Percentiles rank a stretch among this genome's conserved stretches.
Evolutionary conservation across 2,113 vertebrate species (phyloP).

Genomic region (Columba janthina): DNA sequence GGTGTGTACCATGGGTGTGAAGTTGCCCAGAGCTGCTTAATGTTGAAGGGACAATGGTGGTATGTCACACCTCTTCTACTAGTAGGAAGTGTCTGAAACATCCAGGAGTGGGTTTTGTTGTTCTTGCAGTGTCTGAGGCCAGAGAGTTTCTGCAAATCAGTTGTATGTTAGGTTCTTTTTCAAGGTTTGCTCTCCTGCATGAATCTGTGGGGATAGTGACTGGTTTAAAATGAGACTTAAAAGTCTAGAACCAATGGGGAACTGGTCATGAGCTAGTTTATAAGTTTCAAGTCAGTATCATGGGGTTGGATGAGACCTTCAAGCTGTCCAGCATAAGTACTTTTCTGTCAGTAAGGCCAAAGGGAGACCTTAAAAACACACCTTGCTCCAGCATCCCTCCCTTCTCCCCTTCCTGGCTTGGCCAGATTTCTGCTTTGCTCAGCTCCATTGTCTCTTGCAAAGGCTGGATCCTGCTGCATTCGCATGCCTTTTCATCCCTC

Average conservation of each 20-base stretch:
- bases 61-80: not conserved
- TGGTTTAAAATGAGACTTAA: not conserved
- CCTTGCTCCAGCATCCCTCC: not conserved
- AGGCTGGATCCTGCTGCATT: not conserved
- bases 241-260: not conserved
- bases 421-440: not conserved
- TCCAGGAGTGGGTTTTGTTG: not conserved
- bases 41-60: not conserved
- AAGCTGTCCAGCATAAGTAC: not conserved
- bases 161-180: not conserved
- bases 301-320: not conserved
- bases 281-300: not conserved
- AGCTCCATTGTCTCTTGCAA: not conserved
- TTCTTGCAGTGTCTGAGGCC: not conserved
- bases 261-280: not conserved
- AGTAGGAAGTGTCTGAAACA: not conserved
- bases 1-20: not conserved
- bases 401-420: not conserved
- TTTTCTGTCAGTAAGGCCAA: not conserved
- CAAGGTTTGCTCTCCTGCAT: not conserved
- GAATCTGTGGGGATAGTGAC: not conserved
- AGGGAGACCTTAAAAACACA: not conserved
- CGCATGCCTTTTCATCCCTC: not conserved
- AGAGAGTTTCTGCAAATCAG: not conserved
- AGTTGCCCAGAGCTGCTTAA: not conserved